Base-by-base conservation (phyloP, 1,140 invertebrate species). In the Oncopeltus fasciatus region DNA sequence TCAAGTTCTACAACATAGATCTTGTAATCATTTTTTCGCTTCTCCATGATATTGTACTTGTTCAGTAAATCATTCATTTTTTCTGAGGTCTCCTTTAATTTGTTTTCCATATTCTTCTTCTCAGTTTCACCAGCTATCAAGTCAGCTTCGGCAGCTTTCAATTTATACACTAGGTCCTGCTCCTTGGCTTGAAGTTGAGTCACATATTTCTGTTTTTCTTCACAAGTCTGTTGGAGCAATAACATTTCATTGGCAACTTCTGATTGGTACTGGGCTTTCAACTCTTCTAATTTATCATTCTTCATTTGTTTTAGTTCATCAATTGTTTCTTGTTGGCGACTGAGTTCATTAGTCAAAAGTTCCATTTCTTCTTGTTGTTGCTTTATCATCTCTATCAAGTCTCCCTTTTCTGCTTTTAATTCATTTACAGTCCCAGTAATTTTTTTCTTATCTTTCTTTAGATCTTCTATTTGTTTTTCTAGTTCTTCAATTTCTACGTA, bases 1-100 rank as follows among this genome's bases (percentile, higher is more conserved):
- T 65, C 64, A n/a, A 62, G 49, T 16, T 65, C 64, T 20, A 47
- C 24, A 26, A 46, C 60, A 47, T 65, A 62, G 2, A 65, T n/a
- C 29, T 65, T 65, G 46, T 65, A 65, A 12, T 65, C 64, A 49
- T 62, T 62, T 24, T 65, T 65, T 38, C 64, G 62, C 53, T 65
- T 62, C 38, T 62, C 60, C 29, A 62, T 60, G 20, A 31, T 60
- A n/a, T 16, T 29, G 24, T 20, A 58, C 28, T 51, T 59, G 20
- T 38, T 59, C 29, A 43, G 53, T 5, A 65, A 53, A 0, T 60
- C 59, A 43, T 29, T 20, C n/a, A 57, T 26, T 38, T 61, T 57
- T 27, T 57, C 56, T 18, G 43, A 24, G 1, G 58, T 14, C 2
- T 65, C 60, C 18, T 58, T 26, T 21, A 59, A 26, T 21, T 61